Evolutionary conservation across 2,113 vertebrate species (phyloP), one percentile per base, ranked within the genome.

Genomic region (Rattus rattus): DNA sequence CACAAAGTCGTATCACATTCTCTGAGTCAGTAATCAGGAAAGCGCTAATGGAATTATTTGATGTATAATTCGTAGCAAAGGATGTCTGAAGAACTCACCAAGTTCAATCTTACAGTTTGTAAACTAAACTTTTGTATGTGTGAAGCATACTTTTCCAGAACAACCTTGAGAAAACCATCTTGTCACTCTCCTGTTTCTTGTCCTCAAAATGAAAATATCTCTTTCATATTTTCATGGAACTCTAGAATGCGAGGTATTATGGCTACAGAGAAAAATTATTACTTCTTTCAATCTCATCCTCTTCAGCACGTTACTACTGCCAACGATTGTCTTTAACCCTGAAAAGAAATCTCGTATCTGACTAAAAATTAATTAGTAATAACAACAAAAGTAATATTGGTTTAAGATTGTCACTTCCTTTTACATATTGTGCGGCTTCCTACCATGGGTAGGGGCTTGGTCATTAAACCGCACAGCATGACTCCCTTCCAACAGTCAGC

Each of bases 331-430:
- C 54, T 86, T 28, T 14, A 39, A 47, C 70, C 69, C 94, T 72
- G 76, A 39, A 49, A 70, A 79, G n/a, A 91, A 47, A 33, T 13
- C 69, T 63, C 63, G 65, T 63, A 65, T 22, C 93, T 39, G 92
- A 14, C 26, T 96, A 86, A 95, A 95, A 91, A n/a, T 49, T 67
- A 91, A 76, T 75, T 81, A 97, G 91, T 49, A 96, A 75, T 22
- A 89, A 69, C 0, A 94, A 63, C 3, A 94, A 65, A 0, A 96
- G 49, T 96, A 97, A 97, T 92, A 95, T 13, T 92, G 4, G 28
- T 92, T 93, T 96, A 36, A 19, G 94, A 95, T 94, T 63, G 80
- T 63, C 36, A 63, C 89, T 88, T 59, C 19, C 88, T 61, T 91
- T 63, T 67, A 72, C 83, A 93, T 70, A 56, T 54, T 93, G 19